Evolutionary conservation across 2,888 invertebrate species (phyloP).

Genomic region (Drosophila barbarae): DNA sequence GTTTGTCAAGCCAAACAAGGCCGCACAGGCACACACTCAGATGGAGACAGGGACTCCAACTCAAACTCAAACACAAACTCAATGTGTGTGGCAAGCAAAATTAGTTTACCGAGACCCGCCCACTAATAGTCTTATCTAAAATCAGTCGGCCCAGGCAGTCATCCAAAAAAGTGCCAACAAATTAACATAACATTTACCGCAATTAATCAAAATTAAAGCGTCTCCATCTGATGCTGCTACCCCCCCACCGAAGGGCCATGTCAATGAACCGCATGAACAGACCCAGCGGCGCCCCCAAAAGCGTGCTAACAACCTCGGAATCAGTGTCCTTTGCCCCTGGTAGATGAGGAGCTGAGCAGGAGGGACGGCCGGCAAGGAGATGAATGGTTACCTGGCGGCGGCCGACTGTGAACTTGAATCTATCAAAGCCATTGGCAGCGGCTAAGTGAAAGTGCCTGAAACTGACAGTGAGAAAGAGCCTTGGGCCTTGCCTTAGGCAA

Average conservation of each 20-base stretch:
- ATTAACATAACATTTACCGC: slow-evolving; percentile 65
- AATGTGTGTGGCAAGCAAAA: slow-evolving; percentile 7
- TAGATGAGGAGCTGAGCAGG: not conserved
- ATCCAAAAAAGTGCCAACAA: slow-evolving; percentile 51
- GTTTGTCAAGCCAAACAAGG: slow-evolving; percentile 34
- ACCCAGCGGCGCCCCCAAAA: slow-evolving; percentile 15
- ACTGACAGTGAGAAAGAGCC: slow-evolving; percentile 51
- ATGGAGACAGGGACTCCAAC: not conserved
- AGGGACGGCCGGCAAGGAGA: slow-evolving; percentile 3
- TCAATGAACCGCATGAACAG: slow-evolving; percentile 43
- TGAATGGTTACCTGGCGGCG: slow-evolving; percentile 43
- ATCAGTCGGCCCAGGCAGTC: slow-evolving; percentile 36
- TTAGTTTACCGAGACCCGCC: slow-evolving; percentile 37
- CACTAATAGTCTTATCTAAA: slow-evolving; percentile 49
- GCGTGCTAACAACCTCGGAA: slow-evolving; percentile 21
- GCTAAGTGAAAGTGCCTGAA: slow-evolving; percentile 44
- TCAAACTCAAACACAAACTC: slow-evolving; percentile 9
- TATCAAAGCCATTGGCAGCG: slow-evolving; percentile 40
- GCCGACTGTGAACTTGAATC: slow-evolving; percentile 51
- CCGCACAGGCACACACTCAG: slow-evolving; percentile 5
- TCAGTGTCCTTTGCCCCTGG: slow-evolving; percentile 1
- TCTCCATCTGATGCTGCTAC: slow-evolving; percentile 5
- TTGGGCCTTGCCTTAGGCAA: slow-evolving; percentile 13
- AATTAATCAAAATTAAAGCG: slow-evolving; percentile 63
- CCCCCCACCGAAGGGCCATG: slow-evolving; percentile 17